Base-by-base conservation (phyloP, 92 coral and sea anemone genomes). In the Porites evermanni region DNA sequence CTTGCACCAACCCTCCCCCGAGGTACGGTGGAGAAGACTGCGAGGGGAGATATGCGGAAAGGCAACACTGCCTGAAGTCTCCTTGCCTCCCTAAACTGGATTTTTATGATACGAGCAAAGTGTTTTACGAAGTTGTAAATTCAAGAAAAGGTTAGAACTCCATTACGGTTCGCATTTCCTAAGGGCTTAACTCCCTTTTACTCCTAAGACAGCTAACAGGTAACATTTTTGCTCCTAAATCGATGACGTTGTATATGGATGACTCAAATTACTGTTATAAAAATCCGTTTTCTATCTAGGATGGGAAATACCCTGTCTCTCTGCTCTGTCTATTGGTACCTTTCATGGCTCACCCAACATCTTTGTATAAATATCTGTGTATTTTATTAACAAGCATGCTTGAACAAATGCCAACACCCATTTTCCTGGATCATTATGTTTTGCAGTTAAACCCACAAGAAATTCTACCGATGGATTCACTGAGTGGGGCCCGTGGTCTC, bases 401-500 rank as follows among this genome's bases (percentile, higher is more conserved):
- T 69, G 47, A 3, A 38, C 47, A 3, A 38, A 38, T 38, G 7
- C 47, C 6, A 29, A 69, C 16, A 12, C 44, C 16, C 23, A 9
- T 2, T 38, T 24, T 23, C 9, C 56, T 76, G 47, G 4, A 38
- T 38, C 47, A 38, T 29, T 29, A 29, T 7, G 24, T 8, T 76
- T 58, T 76, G 14, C 1, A 44, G 16, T 29, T 8, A 7, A 29
- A 79, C 72, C 1, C 1, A 67, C 85, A 8, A 18, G 23, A 18
- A 80, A 67, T 70, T 80, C 67, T 9, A 67, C 76, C 67, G 97
- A 94, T 9, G 93, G 88, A 7, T 81, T 91, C 61, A 75, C 93
- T 12, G 24, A 74, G 9, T 94, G 97, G 97, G 85, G 93, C 14
- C 59, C 80, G 18, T 94, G 97, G 97, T 92, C 97, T 64, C 86